Evolutionary conservation across 2,113 vertebrate species (phyloP).

Genomic region (Potamarius usumacintae): DNA sequence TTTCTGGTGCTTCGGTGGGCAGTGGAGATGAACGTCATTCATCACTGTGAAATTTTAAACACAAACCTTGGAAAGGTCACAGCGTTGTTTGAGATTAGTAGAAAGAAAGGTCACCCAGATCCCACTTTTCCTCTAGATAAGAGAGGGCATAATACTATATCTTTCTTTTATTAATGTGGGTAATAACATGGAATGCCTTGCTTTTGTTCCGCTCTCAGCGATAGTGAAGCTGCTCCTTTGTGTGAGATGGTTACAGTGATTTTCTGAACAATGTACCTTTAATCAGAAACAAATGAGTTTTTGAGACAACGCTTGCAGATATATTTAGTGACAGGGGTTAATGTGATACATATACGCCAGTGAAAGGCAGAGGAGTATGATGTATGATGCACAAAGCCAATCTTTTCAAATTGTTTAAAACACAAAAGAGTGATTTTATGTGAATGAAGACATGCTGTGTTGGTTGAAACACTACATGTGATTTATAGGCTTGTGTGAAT

Average conservation of each 20-base stretch:
- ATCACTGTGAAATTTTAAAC: conserved; percentile 49
- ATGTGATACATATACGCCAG: not conserved
- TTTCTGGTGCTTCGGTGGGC: conserved; percentile 19
- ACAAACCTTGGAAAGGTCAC: conserved; percentile 71
- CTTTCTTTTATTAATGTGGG: conserved; percentile 53
- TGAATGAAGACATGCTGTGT: not conserved
- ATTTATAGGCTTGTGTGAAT: conserved; percentile 1
- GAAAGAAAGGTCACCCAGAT: conserved; percentile 75
- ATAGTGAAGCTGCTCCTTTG: conserved; percentile 2
- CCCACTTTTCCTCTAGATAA: conserved; percentile 68
- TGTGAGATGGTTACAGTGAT: not conserved
- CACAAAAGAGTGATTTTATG: conserved; percentile 2
- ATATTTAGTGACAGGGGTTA: conserved; percentile 21
- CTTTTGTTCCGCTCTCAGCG: conserved; percentile 23
- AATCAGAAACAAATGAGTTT: conserved; percentile 28
- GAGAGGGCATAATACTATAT: conserved; percentile 65
- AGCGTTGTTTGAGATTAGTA: conserved; percentile 72
- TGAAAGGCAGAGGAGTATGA: not conserved
- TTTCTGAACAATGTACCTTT: conserved; percentile 32
- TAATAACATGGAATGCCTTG: conserved; percentile 34
- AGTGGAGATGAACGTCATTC: conserved; percentile 35
- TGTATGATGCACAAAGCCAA: conserved; percentile 2
- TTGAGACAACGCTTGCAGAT: not conserved
- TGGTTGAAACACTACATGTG: not conserved
- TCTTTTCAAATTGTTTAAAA: not conserved